Evolutionary conservation across 2,113 vertebrate genomes (phyloP).

Genomic region (Gracilinanus agilis): DNA sequence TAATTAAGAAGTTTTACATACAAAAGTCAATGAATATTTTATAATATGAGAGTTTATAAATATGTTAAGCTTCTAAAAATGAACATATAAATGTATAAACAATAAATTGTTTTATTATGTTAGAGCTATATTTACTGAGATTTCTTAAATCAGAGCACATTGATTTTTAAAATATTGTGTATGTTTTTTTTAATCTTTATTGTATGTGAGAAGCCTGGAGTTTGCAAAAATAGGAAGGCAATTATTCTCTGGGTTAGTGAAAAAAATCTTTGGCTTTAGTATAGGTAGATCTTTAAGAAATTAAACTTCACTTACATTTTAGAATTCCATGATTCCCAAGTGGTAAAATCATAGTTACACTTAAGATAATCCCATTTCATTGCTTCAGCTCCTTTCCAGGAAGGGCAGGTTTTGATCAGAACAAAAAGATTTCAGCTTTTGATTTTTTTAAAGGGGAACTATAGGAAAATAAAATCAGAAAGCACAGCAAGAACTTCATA

Average conservation of each 20-base stretch:
- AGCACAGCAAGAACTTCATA: neutral
- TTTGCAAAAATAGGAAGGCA: neutral
- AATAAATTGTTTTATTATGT: neutral
- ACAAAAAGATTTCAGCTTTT: slow-evolving; percentile 17
- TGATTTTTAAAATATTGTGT: slow-evolving; percentile 22
- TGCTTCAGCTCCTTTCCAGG: slow-evolving; percentile 11
- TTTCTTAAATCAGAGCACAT: slow-evolving; percentile 9
- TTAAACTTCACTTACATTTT: slow-evolving; percentile 4
- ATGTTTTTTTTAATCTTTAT: neutral
- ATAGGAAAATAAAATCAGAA: slow-evolving; percentile 44
- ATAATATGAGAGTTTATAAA: neutral
- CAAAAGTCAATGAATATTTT: slow-evolving; percentile 41
- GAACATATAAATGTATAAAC: neutral
- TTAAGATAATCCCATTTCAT: slow-evolving; percentile 12
- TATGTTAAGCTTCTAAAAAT: neutral
- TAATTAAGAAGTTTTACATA: slow-evolving; percentile 25
- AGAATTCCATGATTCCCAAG: slow-evolving; percentile 24
- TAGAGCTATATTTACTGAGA: neutral
- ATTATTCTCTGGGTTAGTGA: slow-evolving; percentile 24
- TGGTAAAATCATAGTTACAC: neutral
- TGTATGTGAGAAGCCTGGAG: neutral
- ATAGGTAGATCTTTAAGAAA: slow-evolving; percentile 24
- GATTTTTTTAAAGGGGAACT: slow-evolving; percentile 26
- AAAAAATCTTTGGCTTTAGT: slow-evolving; percentile 33
- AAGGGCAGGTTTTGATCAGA: neutral